Base-by-base conservation (phyloP, 2,113 vertebrate genomes). In the Ceratotherium simum region DNA sequence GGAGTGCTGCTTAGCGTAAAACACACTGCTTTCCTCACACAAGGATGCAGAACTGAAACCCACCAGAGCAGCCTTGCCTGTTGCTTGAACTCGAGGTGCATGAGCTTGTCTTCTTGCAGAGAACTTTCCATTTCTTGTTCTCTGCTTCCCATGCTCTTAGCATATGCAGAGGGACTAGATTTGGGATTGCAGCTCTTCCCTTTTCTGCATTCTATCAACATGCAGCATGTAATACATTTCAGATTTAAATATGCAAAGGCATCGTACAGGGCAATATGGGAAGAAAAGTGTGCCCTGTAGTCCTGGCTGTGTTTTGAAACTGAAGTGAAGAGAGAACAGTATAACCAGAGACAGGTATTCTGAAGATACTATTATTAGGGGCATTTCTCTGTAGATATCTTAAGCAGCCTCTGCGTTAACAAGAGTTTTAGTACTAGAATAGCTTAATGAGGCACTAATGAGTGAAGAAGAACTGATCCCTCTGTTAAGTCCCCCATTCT, bases 401-500 rank as follows among this genome's bases (percentile, higher is more conserved):
- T 64, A 51, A 86, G 83, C 90, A 95, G 58, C 31, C 31, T 92
- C 39, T 92, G 54, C 29, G 12, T 81, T 95, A 90, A 75, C 46
- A 90, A 84, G 56, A 84, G 54, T 90, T 96, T 97, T 46, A 72
- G 69, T 87, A 73, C 72, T 78, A 78, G 33, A 23, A 51, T 73
- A 93, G 36, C 56, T 97, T 97, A 96, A 95, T 76, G 75, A 95
- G 82, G 75, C 56, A 46, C 54, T 91, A 96, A 97, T 88, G 90
- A 98, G 79, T 0, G 1, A 87, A 82, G 54, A 93, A 94, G 58
- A 84, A 48, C 58, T 51, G 36, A 90, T 31, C 33, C 39, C 94
- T 64, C 9, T 72, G 33, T 73, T 80, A 36, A 92, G 90, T 56
- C 31, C n/a, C 69, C 31, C 65, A 58, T 29, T 54, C n/a, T 60